Percentiles rank a stretch among this genome's conserved stretches.
Evolutionary conservation across 2,113 vertebrate species (phyloP).

Genomic region (Ctenodactylus gundi): DNA sequence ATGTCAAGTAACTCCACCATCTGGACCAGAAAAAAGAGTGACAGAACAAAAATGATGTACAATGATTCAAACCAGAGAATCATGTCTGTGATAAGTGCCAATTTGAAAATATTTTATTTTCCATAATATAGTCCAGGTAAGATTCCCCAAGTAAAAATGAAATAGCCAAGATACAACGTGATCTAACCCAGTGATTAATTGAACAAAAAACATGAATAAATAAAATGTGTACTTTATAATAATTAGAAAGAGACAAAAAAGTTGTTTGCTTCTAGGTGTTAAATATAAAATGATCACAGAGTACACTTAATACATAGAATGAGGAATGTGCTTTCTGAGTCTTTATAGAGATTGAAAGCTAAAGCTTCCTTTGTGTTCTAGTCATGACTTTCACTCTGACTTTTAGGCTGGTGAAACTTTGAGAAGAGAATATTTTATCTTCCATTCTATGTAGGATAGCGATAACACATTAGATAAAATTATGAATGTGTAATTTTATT

Average conservation of each 20-base stretch:
- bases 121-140: background rate
- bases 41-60: background rate
- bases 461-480: background rate
- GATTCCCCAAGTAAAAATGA: background rate
- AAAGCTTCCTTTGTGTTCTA: background rate
- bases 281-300: background rate
- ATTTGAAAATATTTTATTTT: background rate
- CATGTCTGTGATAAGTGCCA: background rate
- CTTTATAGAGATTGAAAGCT: background rate
- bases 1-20: constrained; percentile 18
- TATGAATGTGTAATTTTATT: background rate
- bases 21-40: constrained; percentile 21
- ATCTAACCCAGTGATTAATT: background rate
- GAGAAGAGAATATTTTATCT: background rate
- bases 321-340: background rate
- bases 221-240: background rate
- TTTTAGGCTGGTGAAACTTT: background rate
- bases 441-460: background rate
- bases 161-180: background rate
- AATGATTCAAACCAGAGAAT: background rate
- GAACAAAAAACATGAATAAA: background rate
- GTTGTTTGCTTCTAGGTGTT: background rate
- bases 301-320: background rate
- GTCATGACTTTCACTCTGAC: background rate
- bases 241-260: background rate